Conservation (phyloP, 2,797 vertebrate genomes). For the Oryzias sinensis region DNA sequence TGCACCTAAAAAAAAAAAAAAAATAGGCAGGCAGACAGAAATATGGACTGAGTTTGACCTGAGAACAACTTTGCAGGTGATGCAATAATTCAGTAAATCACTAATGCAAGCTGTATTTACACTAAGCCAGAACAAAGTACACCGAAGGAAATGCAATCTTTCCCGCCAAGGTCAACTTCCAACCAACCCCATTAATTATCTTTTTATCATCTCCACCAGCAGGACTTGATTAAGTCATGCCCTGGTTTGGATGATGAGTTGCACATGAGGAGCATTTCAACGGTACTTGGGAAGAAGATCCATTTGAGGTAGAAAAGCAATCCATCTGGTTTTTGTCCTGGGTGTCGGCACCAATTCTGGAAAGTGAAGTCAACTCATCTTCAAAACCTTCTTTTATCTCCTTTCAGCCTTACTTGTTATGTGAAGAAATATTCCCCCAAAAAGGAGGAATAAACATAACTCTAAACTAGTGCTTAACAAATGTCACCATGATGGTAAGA, state of each 20-base stretch:
- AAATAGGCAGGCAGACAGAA: neutral
- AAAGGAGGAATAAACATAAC: too few relatives aligned
- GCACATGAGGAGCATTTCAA: slow-evolving; percentile 39
- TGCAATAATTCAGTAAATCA: neutral
- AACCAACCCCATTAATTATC: slow-evolving; percentile 55
- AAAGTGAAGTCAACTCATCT: slow-evolving; percentile 40
- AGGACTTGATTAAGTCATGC: slow-evolving; percentile 31
- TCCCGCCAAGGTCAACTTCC: slow-evolving; percentile 57
- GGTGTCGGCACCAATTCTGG: slow-evolving; percentile 39
- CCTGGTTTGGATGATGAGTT: slow-evolving; percentile 35
- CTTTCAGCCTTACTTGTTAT: slow-evolving; percentile 32
- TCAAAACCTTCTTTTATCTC: slow-evolving; percentile 46
- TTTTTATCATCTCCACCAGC: slow-evolving; percentile 61
- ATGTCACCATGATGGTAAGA: too few relatives aligned
- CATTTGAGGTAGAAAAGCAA: slow-evolving; percentile 24
- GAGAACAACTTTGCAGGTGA: too few relatives aligned
- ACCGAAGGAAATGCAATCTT: slow-evolving; percentile 31
- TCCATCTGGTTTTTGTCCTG: slow-evolving; percentile 41
- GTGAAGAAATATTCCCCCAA: too few relatives aligned
- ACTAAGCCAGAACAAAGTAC: slow-evolving; percentile 20
- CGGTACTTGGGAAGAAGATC: slow-evolving; percentile 31
- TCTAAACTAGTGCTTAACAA: too few relatives aligned
- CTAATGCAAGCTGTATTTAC: slow-evolving; percentile 22
- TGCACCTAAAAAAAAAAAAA: neutral
- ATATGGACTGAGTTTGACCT: too few relatives aligned